Percentiles rank a stretch among this genome's conserved stretches.
Evolutionary conservation across 2,797 vertebrate species (phyloP).

Genomic region (Ibycter americanus): DNA sequence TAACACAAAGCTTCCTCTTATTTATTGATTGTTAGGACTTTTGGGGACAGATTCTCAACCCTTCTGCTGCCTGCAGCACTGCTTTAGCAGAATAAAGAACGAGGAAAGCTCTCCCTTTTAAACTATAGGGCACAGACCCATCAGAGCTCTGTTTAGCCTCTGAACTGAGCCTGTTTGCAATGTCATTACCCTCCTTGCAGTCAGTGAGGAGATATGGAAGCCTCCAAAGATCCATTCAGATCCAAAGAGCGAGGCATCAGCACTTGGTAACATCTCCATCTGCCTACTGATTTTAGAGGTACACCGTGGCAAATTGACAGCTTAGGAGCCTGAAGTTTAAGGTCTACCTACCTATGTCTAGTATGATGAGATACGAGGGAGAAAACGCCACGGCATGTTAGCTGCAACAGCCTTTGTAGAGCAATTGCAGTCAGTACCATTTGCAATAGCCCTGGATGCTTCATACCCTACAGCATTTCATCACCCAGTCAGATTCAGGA

Average conservation of each 20-base stretch:
- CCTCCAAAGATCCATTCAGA: background rate
- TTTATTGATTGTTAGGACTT: constrained; percentile 8
- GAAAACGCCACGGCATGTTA: background rate
- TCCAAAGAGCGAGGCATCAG: background rate
- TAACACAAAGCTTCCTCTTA: background rate
- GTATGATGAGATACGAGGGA: background rate
- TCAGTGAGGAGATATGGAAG: background rate
- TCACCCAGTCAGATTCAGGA: background rate
- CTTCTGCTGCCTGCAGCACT: background rate
- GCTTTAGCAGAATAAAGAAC: background rate
- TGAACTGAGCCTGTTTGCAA: background rate
- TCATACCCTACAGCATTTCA: background rate
- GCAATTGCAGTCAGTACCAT: background rate
- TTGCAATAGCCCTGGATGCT: background rate
- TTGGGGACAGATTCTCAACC: background rate
- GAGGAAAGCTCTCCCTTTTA: background rate
- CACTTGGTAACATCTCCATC: background rate
- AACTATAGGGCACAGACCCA: background rate
- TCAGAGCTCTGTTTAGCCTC: background rate
- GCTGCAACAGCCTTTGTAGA: background rate
- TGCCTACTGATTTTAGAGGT: background rate
- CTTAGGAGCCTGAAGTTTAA: background rate
- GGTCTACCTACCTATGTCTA: background rate
- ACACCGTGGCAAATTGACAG: background rate
- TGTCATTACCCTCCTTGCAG: background rate